Percentiles rank a stretch among this genome's conserved stretches.
Evolutionary conservation across 2,888 invertebrate species (phyloP).

Genomic region (Dicroscelio sp.): DNA sequence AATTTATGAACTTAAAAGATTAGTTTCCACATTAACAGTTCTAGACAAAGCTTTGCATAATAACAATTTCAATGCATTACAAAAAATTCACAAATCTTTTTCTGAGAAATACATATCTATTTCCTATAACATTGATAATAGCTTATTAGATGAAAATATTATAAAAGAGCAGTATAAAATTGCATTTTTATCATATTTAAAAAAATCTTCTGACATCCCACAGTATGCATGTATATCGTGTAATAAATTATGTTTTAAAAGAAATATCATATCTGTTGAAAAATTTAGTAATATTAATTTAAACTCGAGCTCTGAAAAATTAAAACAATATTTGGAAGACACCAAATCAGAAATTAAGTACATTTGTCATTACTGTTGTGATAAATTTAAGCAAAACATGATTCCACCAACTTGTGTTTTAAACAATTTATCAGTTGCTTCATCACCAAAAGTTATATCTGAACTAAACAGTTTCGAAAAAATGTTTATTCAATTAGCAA

Average conservation of each 20-base stretch:
- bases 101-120: neutral
- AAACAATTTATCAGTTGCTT: conserved; percentile 80
- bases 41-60: too few relatives aligned
- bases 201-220: neutral
- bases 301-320: neutral
- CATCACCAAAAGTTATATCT: conserved; percentile 6
- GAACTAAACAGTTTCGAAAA: conserved; percentile 71
- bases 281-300: neutral
- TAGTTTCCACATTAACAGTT: too few relatives aligned
- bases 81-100: neutral
- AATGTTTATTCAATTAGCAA: conserved; percentile 87
- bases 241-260: neutral
- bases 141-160: too few relatives aligned
- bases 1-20: too few relatives aligned
- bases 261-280: neutral
- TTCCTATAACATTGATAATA: too few relatives aligned
- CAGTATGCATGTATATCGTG: neutral
- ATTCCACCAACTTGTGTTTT: conserved; percentile 85
- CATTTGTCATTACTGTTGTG: conserved; percentile 69
- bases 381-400: conserved; percentile 77
- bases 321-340: conserved; percentile 2
- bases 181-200: neutral
- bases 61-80: too few relatives aligned
- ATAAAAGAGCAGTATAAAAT: neutral
- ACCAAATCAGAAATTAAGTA: neutral